Evolutionary conservation across 2,113 vertebrate species (phyloP).

Genomic region (Syngnathus floridae): DNA sequence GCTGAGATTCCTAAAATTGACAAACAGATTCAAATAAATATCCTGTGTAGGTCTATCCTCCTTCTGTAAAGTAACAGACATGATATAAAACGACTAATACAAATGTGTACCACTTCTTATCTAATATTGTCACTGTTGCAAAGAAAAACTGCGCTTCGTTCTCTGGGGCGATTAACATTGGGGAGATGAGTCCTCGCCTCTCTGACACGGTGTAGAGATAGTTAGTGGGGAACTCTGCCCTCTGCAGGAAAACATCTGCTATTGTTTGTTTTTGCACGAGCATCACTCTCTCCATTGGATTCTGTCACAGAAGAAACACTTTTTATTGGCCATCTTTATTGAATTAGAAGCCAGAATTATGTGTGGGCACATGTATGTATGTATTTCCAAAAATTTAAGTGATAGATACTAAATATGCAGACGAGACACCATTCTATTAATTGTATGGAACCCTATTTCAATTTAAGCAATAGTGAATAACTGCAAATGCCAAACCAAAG

Average conservation of each 20-base stretch:
- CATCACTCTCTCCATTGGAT: background rate
- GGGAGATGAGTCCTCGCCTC: constrained; percentile 19
- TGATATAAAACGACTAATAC: background rate
- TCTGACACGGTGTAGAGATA: background rate
- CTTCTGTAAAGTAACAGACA: constrained; percentile 1
- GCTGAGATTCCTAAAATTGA: too few relatives aligned
- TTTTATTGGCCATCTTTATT: constrained; percentile 5
- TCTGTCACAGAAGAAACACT: constrained; percentile 11
- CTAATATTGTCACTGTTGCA: background rate
- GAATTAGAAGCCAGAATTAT: background rate
- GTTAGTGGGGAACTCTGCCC: constrained; percentile 61
- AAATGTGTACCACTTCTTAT: background rate
- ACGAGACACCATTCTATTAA: background rate
- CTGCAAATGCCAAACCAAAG: background rate
- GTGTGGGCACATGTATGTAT: background rate
- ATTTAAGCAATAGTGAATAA: background rate
- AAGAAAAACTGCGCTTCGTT: background rate
- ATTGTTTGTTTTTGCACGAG: constrained; percentile 16
- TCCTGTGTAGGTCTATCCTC: too few relatives aligned
- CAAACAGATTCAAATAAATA: too few relatives aligned
- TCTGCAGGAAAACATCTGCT: constrained; percentile 59
- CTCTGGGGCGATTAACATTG: constrained; percentile 34
- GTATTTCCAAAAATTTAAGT: background rate
- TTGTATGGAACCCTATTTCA: background rate
- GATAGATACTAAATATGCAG: background rate